Evolutionary conservation across 1,140 invertebrate genomes (phyloP), one percentile per base, ranked within the genome.

Genomic region (Bombus soroeensis): DNA sequence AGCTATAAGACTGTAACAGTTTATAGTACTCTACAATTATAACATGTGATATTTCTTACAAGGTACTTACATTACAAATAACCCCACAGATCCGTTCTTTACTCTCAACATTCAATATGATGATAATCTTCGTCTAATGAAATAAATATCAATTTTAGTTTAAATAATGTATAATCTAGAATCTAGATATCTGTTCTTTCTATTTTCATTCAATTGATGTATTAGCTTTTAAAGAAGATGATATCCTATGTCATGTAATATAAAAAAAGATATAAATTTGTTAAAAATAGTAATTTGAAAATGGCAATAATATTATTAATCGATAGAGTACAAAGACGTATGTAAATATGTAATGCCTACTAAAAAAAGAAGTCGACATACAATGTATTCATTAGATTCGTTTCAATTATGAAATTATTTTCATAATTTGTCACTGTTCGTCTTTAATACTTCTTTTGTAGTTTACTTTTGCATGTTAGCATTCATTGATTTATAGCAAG

Each of bases 31-130:
- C 91, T 92, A 92, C 84, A 93, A 89, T 92, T 91, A 92, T 91
- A 94, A 94, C 93, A 93, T 90, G 89, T 92, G 90, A 94, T 94
- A 94, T 93, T 89, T 93, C 89, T 94, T 93, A 88, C 77, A 92
- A 91, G 92, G 88, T 93, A 91, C 90, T 91, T 91, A 92, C 34
- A 86, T 89, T 93, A 92, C 77, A 90, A 93, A 86, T 91, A 92
- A 90, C 88, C 91, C 88, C 86, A 88, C 87, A 83, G 62, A 91
- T 90, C 89, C 86, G 89, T 89, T 91, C 81, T 88, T 90, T 88
- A 87, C 47, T 90, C 87, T 84, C 87, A 84, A 68, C 79, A 15
- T 86, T 86, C 71, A 28, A 83, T 71, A 57, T 64, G 81, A 39
- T 39, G 25, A 73, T 81, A 57, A 83, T 62, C 73, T 34, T 72